These are phyloP conservation scores for Amphiura filiformis DNA, from an alignment of 35 echinoderm and acorn worm species.

Conservation along the genomic window DNA sequence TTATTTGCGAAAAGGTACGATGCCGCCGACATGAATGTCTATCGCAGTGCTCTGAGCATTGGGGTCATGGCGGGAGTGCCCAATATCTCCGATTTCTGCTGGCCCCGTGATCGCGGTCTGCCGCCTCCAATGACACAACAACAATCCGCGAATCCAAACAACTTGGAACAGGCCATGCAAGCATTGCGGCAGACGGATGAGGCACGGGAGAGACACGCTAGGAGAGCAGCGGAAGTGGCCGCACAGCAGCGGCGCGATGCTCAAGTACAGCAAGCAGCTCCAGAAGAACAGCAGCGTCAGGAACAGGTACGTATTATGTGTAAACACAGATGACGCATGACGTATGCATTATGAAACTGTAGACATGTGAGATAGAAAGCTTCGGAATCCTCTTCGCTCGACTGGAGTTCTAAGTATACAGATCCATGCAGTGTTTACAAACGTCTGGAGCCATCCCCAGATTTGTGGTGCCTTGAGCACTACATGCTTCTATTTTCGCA, in stretches of 20 bases:
- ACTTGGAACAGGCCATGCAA: slow-evolving; percentile 19
- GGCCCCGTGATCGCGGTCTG: slow-evolving; percentile 86
- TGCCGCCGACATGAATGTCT: slow-evolving; percentile 93
- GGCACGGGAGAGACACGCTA: slow-evolving; percentile 27
- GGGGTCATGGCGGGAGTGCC: slow-evolving; percentile 83
- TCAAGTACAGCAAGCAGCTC: slow-evolving; percentile 1
- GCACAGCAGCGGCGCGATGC: background rate
- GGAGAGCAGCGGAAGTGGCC: slow-evolving; percentile 9
- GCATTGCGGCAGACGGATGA: slow-evolving; percentile 29
- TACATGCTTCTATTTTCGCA: no score
- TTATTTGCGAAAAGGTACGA: no score
- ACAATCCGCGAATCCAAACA: slow-evolving; percentile 1
- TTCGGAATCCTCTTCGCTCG: no score
- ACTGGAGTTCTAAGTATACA: no score
- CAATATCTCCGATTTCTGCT: slow-evolving; percentile 75
- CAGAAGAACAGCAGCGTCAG: no score
- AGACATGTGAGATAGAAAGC: no score
- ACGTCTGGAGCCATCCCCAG: no score
- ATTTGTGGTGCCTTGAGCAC: no score
- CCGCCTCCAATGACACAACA: slow-evolving; percentile 53
- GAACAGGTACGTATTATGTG: no score
- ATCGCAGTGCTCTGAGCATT: slow-evolving; percentile 84
- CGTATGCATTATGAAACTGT: no score
- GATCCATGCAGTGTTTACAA: no score
- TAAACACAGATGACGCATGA: no score